phyloP scores from a whole-genome alignment of 2,113 vertebrate species.

The Rhinoderma darwinii region DNA sequence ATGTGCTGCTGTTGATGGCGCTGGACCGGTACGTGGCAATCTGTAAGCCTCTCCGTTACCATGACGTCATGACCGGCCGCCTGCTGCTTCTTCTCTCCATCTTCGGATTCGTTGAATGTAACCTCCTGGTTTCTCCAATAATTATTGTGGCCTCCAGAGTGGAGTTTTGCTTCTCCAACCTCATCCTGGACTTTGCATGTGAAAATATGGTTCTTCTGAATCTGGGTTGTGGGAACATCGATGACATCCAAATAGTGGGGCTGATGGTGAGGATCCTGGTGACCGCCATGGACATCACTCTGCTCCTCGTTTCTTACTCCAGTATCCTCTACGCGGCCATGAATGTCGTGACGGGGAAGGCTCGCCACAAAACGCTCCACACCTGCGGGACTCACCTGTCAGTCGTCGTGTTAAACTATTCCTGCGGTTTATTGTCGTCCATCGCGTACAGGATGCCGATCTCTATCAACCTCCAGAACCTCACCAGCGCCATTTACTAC shows the following conservation, averaged over 20 bases:
- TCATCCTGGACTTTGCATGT: conserved; percentile 67
- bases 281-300: conserved; percentile 59
- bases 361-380: conserved; percentile 75
- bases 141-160: conserved; percentile 19
- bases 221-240: conserved; percentile 66
- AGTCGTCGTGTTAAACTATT: conserved; percentile 76
- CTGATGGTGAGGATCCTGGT: conserved; percentile 58
- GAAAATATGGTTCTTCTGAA: conserved; percentile 71
- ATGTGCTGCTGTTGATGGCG: conserved; percentile 69
- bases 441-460: conserved; percentile 69
- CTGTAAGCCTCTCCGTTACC: conserved; percentile 75
- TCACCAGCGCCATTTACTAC: conserved; percentile 75
- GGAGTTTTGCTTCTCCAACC: conserved; percentile 63
- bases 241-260: conserved; percentile 63
- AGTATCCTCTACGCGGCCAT: conserved; percentile 70
- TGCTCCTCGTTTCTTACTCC: conserved; percentile 68
- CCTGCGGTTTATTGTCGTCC: conserved; percentile 77
- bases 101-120: conserved; percentile 35
- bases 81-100: conserved; percentile 45
- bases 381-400: conserved; percentile 79
- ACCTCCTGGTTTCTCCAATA: conserved; percentile 5
- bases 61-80: conserved; percentile 53
- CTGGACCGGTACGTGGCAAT: conserved; percentile 73
- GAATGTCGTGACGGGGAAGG: conserved; percentile 61
- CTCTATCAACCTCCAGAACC: conserved; percentile 72